Conservation (phyloP, 2,113 vertebrate genomes). For the Orthonyx spaldingii region DNA sequence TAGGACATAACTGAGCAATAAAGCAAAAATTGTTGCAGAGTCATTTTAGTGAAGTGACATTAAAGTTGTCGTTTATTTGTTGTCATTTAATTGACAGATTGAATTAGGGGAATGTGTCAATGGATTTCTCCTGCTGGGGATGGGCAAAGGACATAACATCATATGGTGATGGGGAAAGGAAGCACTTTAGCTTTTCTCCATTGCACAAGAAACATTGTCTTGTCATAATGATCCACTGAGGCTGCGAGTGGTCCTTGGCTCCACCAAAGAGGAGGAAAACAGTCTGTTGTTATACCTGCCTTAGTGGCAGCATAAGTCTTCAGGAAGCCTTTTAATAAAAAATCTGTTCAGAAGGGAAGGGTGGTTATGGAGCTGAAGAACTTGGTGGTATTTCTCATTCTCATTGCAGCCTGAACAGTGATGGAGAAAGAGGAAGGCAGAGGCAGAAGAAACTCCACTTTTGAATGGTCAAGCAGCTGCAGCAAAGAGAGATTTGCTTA, state of each 20-base stretch:
- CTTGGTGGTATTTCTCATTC: background rate
- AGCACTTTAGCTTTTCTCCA: background rate
- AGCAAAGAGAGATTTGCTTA: background rate
- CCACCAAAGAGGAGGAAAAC: background rate
- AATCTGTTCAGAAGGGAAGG: background rate
- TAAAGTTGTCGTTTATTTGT: conserved; percentile 14
- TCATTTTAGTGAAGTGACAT: background rate
- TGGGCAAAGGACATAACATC: background rate
- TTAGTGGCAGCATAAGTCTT: background rate
- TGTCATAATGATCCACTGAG: background rate
- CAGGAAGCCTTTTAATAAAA: background rate
- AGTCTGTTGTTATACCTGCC: background rate
- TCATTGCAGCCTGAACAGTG: background rate
- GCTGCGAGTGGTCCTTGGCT: background rate
- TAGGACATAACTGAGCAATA: background rate
- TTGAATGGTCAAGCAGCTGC: background rate
- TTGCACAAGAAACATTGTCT: background rate
- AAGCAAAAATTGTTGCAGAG: background rate
- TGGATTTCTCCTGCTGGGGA: background rate
- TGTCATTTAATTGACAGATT: background rate
- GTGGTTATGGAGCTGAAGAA: background rate
- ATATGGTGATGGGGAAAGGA: background rate
- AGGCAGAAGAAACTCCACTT: background rate
- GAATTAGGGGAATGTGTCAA: background rate
- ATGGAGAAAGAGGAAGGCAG: background rate